A percentile compares a stretch with the other conserved stretches of the same genome.
Evolutionary conservation across 2,888 invertebrate genomes (phyloP).

Genomic region (Eupithecia subumbrata): DNA sequence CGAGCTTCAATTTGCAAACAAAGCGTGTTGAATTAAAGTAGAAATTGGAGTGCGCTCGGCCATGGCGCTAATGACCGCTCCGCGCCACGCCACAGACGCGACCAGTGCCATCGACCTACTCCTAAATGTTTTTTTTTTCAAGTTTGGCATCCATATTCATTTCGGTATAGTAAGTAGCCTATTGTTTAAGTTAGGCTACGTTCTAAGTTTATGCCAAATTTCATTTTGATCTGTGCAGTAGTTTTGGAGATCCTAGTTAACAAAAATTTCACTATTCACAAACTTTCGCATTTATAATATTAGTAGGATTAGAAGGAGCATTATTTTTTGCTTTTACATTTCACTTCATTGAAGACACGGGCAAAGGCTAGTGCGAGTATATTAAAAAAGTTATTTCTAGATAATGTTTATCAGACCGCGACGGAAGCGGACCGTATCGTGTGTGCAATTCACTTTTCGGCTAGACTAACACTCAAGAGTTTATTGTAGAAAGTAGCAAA

Average conservation of each 20-base stretch:
- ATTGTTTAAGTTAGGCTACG: no score
- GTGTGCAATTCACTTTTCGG: constrained; percentile 44
- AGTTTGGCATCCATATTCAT: background rate
- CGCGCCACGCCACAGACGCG: background rate
- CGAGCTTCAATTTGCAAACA: background rate
- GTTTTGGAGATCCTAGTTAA: no score
- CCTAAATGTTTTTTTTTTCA: background rate
- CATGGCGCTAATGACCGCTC: background rate
- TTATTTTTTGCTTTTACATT: background rate
- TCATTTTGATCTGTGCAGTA: no score
- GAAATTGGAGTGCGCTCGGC: constrained; percentile 1
- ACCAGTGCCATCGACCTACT: background rate
- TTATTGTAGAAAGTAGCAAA: constrained; percentile 33
- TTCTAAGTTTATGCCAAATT: no score
- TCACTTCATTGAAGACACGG: constrained; percentile 6
- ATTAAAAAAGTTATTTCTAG: constrained; percentile 38
- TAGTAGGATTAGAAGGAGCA: no score
- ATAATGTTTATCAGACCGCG: constrained; percentile 41
- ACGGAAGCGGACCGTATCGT: constrained; percentile 44
- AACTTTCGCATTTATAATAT: no score
- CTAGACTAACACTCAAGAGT: constrained; percentile 30
- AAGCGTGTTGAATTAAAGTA: background rate
- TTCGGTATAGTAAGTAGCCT: no score
- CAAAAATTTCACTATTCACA: no score
- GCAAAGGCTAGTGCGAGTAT: constrained; percentile 15